A percentile compares a stretch with the other conserved stretches of the same genome.
These are phyloP conservation scores for Propithecus coquereli DNA, from an alignment of 2,113 vertebrate genomes.

Conservation along the genomic window DNA sequence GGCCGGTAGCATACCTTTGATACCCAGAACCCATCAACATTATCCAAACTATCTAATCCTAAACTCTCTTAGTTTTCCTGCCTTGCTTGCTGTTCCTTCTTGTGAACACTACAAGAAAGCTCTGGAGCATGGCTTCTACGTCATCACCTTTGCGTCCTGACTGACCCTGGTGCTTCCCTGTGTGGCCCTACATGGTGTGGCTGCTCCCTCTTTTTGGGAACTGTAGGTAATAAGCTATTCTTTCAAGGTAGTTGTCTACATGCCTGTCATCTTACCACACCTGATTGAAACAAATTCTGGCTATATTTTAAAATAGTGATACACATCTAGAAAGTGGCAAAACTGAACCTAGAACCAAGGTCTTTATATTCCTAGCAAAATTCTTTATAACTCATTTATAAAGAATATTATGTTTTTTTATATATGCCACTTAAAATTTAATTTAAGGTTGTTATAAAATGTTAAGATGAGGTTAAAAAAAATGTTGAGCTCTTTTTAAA, in stretches of 20 bases:
- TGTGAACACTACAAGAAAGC: neutral
- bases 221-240: neutral
- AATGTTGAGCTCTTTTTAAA: neutral
- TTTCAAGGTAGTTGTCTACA: neutral
- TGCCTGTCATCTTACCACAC: neutral
- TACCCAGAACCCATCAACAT: neutral
- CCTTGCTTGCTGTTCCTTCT: neutral
- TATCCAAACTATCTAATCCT: neutral
- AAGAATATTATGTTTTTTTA: neutral
- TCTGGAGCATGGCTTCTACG: neutral
- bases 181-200: neutral
- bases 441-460: neutral
- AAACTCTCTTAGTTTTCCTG: neutral
- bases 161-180: neutral
- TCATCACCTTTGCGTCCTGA: neutral
- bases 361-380: neutral
- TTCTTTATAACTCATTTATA: neutral
- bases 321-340: neutral
- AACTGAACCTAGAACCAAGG: neutral
- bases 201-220: neutral
- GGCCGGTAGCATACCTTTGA: neutral
- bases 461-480: neutral
- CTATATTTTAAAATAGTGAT: neutral
- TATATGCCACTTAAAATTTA: neutral
- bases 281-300: neutral